These are phyloP conservation scores for Sisyra terminalis DNA, from an alignment of 2,888 invertebrate species.

Conservation along the genomic window DNA sequence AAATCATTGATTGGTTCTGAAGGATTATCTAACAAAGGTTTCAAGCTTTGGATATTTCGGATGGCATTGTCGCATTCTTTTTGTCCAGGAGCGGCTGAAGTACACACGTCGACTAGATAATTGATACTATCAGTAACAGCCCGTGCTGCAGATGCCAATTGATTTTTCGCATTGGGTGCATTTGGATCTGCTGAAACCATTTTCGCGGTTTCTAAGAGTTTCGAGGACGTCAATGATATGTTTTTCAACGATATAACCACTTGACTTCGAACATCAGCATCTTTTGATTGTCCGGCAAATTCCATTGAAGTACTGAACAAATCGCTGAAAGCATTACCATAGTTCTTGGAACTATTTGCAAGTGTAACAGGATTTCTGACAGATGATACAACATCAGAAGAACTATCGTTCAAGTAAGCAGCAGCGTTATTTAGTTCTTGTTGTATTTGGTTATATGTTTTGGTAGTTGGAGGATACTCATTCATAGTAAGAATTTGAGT, in stretches of 20 bases:
- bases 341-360: constrained; percentile 58
- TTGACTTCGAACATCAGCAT: constrained; percentile 54
- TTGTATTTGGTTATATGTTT: constrained; percentile 66
- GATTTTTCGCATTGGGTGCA: constrained; percentile 81
- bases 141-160: constrained; percentile 72
- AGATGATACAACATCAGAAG: constrained; percentile 65
- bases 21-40: constrained; percentile 68
- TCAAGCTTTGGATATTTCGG: constrained; percentile 73
- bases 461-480: constrained; percentile 58
- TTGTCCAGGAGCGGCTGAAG: constrained; percentile 85
- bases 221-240: constrained; percentile 74
- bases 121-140: constrained; percentile 89
- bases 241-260: constrained; percentile 79
- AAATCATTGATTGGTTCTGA: constrained; percentile 75
- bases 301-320: constrained; percentile 66
- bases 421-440: constrained; percentile 73
- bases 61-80: constrained; percentile 94
- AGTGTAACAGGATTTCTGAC: constrained; percentile 54
- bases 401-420: constrained; percentile 65
- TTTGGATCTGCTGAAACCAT: constrained; percentile 77
- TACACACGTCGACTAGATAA: constrained; percentile 71
- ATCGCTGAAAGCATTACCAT: constrained; percentile 61
- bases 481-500: constrained; percentile 54
- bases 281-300: constrained; percentile 68
- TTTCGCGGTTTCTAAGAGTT: constrained; percentile 74